Evolutionary conservation across 2,888 invertebrate species (phyloP), one percentile per base, ranked within the genome.

Genomic region (Stenotaenia linearis): DNA sequence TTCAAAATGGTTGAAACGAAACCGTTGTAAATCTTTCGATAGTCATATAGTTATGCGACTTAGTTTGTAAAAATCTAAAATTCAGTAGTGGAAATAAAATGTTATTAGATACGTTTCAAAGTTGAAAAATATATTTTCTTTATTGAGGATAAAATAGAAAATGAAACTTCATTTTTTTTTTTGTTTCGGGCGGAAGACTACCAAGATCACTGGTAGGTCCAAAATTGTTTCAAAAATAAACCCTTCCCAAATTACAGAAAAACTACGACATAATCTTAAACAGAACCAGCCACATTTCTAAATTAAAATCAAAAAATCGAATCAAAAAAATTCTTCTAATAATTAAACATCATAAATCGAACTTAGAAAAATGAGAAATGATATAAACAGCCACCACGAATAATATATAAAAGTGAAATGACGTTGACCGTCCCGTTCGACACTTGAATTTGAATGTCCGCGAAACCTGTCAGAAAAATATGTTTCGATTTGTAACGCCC

Each of bases 1-100:
- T 98, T 96, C 89, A 95, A 96, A 88, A 90, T 98, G 84, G 91
- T 92, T 80, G 92, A 88, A 80, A 85, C 85, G 56, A 85, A 86
- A 75, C 82, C 83, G 28, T 74, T 80, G 32, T 80, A 74, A 78
- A 78, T 15, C 9, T 4, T n/a, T n/a, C n/a, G n/a, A n/a, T n/a
- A n/a, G n/a, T n/a, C n/a, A n/a, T n/a, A n/a, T n/a, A n/a, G n/a
- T n/a, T n/a, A n/a, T n/a, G n/a, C n/a, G n/a, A n/a, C n/a, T n/a
- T n/a, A n/a, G 3, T 21, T 56, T 37, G 1, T 12, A 37, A 37
- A 37, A 37, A 37, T 5, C 9, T 9, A n/a, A n/a, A n/a, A n/a
- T n/a, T n/a, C n/a, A n/a, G n/a, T n/a, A n/a, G n/a, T n/a, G n/a
- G n/a, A n/a, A n/a, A n/a, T n/a, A n/a, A n/a, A n/a, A n/a, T n/a